phyloP scores from a whole-genome alignment of 2,797 vertebrate genomes.

The Chrosomus eos region DNA sequence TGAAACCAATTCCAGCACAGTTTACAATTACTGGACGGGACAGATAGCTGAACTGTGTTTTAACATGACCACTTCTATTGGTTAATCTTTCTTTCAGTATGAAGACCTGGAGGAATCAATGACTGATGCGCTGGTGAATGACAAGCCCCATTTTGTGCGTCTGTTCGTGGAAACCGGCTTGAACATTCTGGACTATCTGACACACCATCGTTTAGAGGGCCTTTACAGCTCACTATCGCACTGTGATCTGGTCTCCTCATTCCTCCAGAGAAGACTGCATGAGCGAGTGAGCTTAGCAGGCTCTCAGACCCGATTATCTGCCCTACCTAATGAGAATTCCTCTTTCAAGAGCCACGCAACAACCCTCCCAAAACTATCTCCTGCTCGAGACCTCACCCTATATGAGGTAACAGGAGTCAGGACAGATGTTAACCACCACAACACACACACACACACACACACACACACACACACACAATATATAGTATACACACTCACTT shows the following conservation, averaged over 20 bases:
- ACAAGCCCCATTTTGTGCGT: slow-evolving; percentile 87
- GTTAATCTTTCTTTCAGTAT: slow-evolving; percentile 69
- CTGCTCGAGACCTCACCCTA: slow-evolving; percentile 69
- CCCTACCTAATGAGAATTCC: neutral
- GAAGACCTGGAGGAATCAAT: slow-evolving; percentile 84
- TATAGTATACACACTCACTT: neutral
- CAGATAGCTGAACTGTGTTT: neutral
- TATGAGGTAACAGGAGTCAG: slow-evolving; percentile 74
- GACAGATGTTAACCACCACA: neutral
- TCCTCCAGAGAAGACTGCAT: slow-evolving; percentile 74
- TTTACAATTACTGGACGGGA: neutral
- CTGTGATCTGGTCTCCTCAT: slow-evolving; percentile 69
- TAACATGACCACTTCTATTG: neutral
- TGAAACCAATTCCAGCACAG: neutral
- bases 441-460: too few species aligned
- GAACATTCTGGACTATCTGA: slow-evolving; percentile 84
- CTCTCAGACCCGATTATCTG: neutral
- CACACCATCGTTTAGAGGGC: slow-evolving; percentile 75
- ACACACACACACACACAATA: too few species aligned
- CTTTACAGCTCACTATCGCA: slow-evolving; percentile 78
- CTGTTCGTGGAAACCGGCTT: slow-evolving; percentile 86
- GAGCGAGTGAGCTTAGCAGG: slow-evolving; percentile 64
- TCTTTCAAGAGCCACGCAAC: slow-evolving; percentile 25
- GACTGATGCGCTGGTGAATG: slow-evolving; percentile 85
- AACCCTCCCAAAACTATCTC: slow-evolving; percentile 30